phyloP scores from a whole-genome alignment of 1,140 invertebrate species.

The Drosophila dunni region DNA sequence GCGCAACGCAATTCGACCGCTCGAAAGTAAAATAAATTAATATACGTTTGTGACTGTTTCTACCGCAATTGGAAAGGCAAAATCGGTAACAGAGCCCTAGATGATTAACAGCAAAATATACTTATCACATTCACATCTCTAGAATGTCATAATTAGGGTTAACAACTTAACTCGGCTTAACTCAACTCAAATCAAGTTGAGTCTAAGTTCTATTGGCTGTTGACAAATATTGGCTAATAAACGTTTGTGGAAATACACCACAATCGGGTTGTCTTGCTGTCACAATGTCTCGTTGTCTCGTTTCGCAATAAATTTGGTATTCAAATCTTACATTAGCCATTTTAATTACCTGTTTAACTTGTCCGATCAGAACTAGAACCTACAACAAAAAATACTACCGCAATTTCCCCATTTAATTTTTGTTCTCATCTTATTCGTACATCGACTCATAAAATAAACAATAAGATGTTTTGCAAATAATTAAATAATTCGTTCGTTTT shows the following conservation, averaged over 20 bases:
- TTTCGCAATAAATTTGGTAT: conserved; percentile 1
- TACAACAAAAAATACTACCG: not conserved
- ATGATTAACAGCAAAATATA: conserved; percentile 21
- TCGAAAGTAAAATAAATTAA: conserved; percentile 44
- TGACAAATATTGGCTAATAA: not conserved
- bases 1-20: conserved; percentile 53
- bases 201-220: not conserved
- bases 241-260: conserved; percentile 18
- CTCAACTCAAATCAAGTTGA: too few relatives aligned
- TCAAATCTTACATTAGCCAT: conserved; percentile 5
- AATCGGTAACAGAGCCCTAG: conserved; percentile 8
- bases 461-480: conserved; percentile 5
- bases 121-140: conserved; percentile 24
- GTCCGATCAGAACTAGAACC: conserved; percentile 22
- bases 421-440: not conserved
- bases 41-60: conserved; percentile 25
- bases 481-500: not conserved
- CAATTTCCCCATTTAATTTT: conserved; percentile 32
- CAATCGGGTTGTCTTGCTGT: not conserved
- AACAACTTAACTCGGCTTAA: conserved; percentile 22
- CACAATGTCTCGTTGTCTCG: not conserved
- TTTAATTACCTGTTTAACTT: conserved; percentile 27
- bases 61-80: conserved; percentile 11
- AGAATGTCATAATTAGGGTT: conserved; percentile 46
- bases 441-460: not conserved